Base-by-base conservation (phyloP, 2,888 invertebrate species). In the Cephus runcator region DNA sequence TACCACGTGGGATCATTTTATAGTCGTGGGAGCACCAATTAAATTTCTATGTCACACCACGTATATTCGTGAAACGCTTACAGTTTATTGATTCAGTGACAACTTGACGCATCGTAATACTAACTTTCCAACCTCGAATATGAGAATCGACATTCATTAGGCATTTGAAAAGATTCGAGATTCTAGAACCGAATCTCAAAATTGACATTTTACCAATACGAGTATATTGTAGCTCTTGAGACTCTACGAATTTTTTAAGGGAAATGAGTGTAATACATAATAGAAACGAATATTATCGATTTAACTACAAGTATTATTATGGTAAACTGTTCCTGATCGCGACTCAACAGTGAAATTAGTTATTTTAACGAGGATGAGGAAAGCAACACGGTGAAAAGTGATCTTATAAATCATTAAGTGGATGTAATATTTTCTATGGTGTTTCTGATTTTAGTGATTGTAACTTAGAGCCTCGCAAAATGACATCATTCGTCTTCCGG, bases 401-500 rank as follows among this genome's bases (percentile, higher is more conserved):
- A 56, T 23, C 23, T 56, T 56, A 23, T 9, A 56, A 23, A 56
- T 56, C 56, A 9, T 56, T 9, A 23, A 56, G 23, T 56, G 23
- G 23, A 23, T 23, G 1, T 56, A 56, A 56, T 56, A 56, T 56
- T 56, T 56, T 56, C 23, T 23, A 23, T 56, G 56, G 56, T 56
- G 56, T 56, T 56, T 56, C 9, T 23, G 0, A 56, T 56, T 56
- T 56, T 23, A 56, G 23, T 23, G 23, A 6, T 56, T 23, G 23
- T 56, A 56, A 56, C 56, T 56, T 56, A 23, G 9, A 56, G 56
- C 23, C 23, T 9, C 56, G 23, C 15, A 23, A 56, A 56, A 34
- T 71, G 71, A 71, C 23, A 71, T 71, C 71, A 71, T 23, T 15
- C 71, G 31, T 12, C 71, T 71, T 71, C 71, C 71, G 71, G 71